A percentile compares a stretch with the other conserved stretches of the same genome.
phyloP scores from a whole-genome alignment of 2,888 invertebrate genomes.

The Conus canariensis region DNA sequence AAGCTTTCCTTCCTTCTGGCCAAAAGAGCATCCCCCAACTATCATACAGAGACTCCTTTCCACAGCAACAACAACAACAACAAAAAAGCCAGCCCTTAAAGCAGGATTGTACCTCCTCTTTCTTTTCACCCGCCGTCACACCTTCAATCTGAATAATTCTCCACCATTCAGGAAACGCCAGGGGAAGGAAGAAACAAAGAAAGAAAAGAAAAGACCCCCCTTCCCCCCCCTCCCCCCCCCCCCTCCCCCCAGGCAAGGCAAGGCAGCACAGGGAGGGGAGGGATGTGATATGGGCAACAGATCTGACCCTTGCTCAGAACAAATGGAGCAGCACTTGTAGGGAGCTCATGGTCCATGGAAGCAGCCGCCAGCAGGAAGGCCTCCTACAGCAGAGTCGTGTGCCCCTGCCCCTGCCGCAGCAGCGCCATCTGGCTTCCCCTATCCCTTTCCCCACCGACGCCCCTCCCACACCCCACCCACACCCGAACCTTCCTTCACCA shows the following conservation, averaged over 20 bases:
- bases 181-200: neutral
- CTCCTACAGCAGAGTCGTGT: conserved; percentile 30
- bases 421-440: neutral
- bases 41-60: too few relatives aligned
- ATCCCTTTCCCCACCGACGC: neutral
- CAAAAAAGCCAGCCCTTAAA: too few relatives aligned
- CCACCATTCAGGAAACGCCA: neutral
- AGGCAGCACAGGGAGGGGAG: neutral
- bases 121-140: neutral
- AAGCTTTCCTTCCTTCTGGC: too few relatives aligned
- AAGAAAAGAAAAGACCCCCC: neutral
- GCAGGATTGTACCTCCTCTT: too few relatives aligned
- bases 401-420: neutral
- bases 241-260: neutral
- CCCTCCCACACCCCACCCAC: too few relatives aligned
- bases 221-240: too few relatives aligned
- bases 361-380: neutral
- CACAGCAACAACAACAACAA: too few relatives aligned
- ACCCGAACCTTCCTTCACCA: too few relatives aligned
- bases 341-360: neutral
- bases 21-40: too few relatives aligned
- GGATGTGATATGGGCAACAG: conserved; percentile 34
- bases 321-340: conserved; percentile 43
- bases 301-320: conserved; percentile 37
- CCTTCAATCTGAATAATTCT: neutral